Conservation (phyloP, 2,797 vertebrate species). For the Centroberyx gerrardi region DNA sequence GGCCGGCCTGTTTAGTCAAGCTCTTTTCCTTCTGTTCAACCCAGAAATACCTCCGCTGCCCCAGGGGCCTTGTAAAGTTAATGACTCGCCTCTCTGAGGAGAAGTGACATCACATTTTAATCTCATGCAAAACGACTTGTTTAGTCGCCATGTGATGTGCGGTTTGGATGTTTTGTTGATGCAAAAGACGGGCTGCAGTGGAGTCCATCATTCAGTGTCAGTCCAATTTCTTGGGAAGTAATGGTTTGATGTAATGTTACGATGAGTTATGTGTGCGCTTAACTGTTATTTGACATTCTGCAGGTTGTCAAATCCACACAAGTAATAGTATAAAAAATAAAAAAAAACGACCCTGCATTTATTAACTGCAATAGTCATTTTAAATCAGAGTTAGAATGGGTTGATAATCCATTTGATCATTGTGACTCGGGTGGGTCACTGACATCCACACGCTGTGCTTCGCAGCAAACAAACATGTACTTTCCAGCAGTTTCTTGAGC, state of each 20-base stretch:
- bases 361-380: slow-evolving; percentile 37
- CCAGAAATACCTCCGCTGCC: slow-evolving; percentile 79
- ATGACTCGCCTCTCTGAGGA: slow-evolving; percentile 71
- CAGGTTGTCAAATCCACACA: slow-evolving; percentile 11
- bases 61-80: slow-evolving; percentile 77
- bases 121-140: slow-evolving; percentile 64
- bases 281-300: slow-evolving; percentile 29
- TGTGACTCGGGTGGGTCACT: slow-evolving; percentile 60
- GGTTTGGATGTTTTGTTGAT: slow-evolving; percentile 57
- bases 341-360: slow-evolving; percentile 35
- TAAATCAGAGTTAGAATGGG: slow-evolving; percentile 42
- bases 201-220: slow-evolving; percentile 31
- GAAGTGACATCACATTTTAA: slow-evolving; percentile 82
- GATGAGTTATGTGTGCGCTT: slow-evolving; percentile 38
- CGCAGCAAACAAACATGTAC: slow-evolving; percentile 69
- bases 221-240: slow-evolving; percentile 25
- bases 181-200: slow-evolving; percentile 20
- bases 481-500: slow-evolving; percentile 64
- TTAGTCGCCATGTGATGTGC: slow-evolving; percentile 60
- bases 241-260: slow-evolving; percentile 32
- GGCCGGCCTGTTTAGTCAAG: slow-evolving; percentile 82
- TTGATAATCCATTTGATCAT: slow-evolving; percentile 51
- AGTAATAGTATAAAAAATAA: slow-evolving; percentile 26
- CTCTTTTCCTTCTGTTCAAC: slow-evolving; percentile 78
- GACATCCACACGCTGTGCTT: slow-evolving; percentile 53